These are phyloP conservation scores for Drosophila bocqueti DNA, from an alignment of 1,140 invertebrate genomes.

Conservation along the genomic window DNA sequence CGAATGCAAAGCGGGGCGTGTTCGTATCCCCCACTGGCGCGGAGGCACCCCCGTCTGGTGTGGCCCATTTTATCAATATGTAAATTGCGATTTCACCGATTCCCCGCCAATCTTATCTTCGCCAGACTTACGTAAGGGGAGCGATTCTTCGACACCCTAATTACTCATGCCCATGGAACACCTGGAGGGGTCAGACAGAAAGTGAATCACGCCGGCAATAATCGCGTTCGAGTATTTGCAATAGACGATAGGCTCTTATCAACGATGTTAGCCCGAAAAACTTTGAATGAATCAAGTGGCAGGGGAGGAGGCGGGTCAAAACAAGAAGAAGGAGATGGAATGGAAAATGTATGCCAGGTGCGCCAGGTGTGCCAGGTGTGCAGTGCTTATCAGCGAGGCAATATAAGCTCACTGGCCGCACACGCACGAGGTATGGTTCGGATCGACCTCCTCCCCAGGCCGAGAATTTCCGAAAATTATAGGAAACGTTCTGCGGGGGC, in stretches of 20 bases:
- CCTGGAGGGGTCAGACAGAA: conserved; percentile 41
- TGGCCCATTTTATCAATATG: conserved; percentile 47
- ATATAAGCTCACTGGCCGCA: conserved; percentile 21
- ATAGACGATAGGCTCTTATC: conserved; percentile 35
- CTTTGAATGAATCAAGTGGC: conserved; percentile 53
- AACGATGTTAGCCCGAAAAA: conserved; percentile 27
- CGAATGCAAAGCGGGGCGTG: conserved; percentile 61
- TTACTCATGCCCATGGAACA: conserved; percentile 46
- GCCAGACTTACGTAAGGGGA: conserved; percentile 41
- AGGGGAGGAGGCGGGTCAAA: neutral
- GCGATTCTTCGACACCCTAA: conserved; percentile 18
- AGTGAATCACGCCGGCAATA: conserved; percentile 47
- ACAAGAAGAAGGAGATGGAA: neutral
- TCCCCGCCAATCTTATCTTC: conserved; percentile 46
- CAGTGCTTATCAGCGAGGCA: conserved; percentile 48
- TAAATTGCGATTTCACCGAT: conserved; percentile 41
- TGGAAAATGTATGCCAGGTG: conserved; percentile 17
- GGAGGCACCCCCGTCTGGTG: conserved; percentile 22
- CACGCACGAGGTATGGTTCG: conserved; percentile 32
- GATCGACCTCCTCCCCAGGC: conserved; percentile 1
- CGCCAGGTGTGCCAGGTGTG: conserved; percentile 57
- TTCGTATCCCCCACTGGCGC: conserved; percentile 9
- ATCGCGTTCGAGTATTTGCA: conserved; percentile 11
- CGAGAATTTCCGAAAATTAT: conserved; percentile 15
- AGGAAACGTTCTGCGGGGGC: conserved; percentile 21